A percentile compares a stretch with the other conserved stretches of the same genome.
Evolutionary conservation across 1,140 invertebrate species (phyloP).

Genomic region (Panagrolaimus sp.): DNA sequence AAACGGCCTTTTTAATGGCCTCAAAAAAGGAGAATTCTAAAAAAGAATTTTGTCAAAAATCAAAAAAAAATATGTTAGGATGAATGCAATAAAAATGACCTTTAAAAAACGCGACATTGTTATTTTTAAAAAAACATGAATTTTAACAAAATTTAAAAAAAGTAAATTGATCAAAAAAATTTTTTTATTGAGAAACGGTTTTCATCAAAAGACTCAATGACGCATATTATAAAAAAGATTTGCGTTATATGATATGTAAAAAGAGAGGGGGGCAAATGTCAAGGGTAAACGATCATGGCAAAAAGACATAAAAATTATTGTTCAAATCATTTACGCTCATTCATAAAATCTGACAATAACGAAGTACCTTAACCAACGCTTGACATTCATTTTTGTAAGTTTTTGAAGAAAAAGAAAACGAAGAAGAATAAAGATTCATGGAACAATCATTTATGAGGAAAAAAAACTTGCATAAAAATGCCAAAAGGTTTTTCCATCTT

Average conservation of each 20-base stretch:
- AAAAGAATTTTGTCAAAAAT: not conserved
- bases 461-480: no score
- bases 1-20: not conserved
- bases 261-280: slow-evolving; percentile 8
- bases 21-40: not conserved
- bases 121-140: not conserved
- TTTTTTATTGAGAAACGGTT: not conserved
- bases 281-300: slow-evolving; percentile 5
- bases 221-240: not conserved
- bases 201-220: slow-evolving; percentile 14
- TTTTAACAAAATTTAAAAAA: not conserved
- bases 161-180: not conserved
- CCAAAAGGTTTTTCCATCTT: no score
- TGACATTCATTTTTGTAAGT: slow-evolving; percentile 4
- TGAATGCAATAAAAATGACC: slow-evolving; percentile 1
- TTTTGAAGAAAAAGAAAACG: no score
- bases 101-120: not conserved
- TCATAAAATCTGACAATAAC: not conserved
- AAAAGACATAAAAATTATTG: not conserved
- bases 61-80: not conserved
- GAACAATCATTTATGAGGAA: no score
- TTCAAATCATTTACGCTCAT: slow-evolving; percentile 2
- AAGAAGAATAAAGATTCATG: no score
- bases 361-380: slow-evolving; percentile 1
- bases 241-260: not conserved